These are phyloP conservation scores for Drosophila mayaguana DNA, from an alignment of 2,888 invertebrate species.

Conservation along the genomic window DNA sequence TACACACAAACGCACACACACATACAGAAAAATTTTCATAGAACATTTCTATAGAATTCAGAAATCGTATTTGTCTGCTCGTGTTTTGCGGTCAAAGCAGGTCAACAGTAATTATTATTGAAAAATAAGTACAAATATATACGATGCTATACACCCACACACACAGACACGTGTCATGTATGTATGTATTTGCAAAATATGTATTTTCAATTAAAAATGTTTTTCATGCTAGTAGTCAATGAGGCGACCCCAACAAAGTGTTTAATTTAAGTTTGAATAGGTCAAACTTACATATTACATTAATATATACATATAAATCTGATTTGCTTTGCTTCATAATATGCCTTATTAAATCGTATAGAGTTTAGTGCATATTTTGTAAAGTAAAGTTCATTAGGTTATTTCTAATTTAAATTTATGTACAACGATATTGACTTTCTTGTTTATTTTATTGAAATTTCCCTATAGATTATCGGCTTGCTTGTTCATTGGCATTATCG, in stretches of 20 bases:
- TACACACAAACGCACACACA: not conserved
- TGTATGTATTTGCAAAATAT: not conserved
- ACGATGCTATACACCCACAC: not conserved
- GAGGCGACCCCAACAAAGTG: constrained; percentile 5
- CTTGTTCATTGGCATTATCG: not conserved
- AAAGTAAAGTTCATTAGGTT: not conserved
- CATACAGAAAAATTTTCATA: not conserved
- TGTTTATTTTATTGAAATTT: not conserved
- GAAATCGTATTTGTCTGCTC: constrained; percentile 7
- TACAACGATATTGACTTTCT: not conserved
- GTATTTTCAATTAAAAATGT: constrained; percentile 15
- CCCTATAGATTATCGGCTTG: not conserved
- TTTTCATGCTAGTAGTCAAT: constrained; percentile 1
- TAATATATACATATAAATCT: not conserved
- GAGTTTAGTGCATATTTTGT: not conserved
- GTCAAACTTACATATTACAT: not conserved
- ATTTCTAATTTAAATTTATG: not conserved
- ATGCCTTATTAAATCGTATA: not conserved
- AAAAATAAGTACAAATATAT: constrained; percentile 15
- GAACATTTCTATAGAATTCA: constrained; percentile 20
- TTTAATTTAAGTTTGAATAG: constrained; percentile 4
- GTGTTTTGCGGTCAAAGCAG: constrained; percentile 29
- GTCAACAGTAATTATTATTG: constrained; percentile 48
- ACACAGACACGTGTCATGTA: not conserved
- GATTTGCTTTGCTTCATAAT: not conserved